A percentile compares a stretch with the other conserved stretches of the same genome.
Evolutionary conservation across 2,888 invertebrate genomes (phyloP).

Genomic region (Bombylius discolor): DNA sequence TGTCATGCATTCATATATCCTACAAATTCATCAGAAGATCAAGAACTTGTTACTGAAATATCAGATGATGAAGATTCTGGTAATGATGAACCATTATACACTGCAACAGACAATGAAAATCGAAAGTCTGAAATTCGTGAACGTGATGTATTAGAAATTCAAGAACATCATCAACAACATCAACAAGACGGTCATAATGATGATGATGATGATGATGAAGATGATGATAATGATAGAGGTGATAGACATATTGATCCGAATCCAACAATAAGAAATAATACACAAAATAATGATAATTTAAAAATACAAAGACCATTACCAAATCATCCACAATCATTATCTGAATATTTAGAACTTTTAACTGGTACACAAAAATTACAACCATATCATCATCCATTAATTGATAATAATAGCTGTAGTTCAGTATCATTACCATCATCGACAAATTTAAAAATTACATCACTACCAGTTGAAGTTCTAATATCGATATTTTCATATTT

Average conservation of each 20-base stretch:
- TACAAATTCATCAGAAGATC: conserved; percentile 38
- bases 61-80: conserved; percentile 88
- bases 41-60: conserved; percentile 34
- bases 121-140: conserved; percentile 20
- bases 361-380: conserved; percentile 22
- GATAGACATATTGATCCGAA: conserved; percentile 16
- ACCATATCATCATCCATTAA: background rate
- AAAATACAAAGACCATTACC: conserved; percentile 13
- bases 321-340: conserved; percentile 25
- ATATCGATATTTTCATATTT: conserved; percentile 77
- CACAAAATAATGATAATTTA: conserved; percentile 14
- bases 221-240: conserved; percentile 10
- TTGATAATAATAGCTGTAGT: background rate
- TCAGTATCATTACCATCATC: too few species aligned
- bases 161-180: background rate
- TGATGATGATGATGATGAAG: conserved; percentile 24
- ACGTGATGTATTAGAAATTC: conserved; percentile 2
- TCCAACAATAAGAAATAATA: conserved; percentile 17
- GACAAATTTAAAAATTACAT: conserved; percentile 21
- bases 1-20: conserved; percentile 90
- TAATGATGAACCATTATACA: conserved; percentile 70
- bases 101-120: conserved; percentile 22
- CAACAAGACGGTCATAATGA: conserved; percentile 16
- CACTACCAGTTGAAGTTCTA: conserved; percentile 48
- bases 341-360: conserved; percentile 29